These are phyloP conservation scores for Coleophora deauratella DNA, from an alignment of 2,888 invertebrate genomes.

Conservation along the genomic window DNA sequence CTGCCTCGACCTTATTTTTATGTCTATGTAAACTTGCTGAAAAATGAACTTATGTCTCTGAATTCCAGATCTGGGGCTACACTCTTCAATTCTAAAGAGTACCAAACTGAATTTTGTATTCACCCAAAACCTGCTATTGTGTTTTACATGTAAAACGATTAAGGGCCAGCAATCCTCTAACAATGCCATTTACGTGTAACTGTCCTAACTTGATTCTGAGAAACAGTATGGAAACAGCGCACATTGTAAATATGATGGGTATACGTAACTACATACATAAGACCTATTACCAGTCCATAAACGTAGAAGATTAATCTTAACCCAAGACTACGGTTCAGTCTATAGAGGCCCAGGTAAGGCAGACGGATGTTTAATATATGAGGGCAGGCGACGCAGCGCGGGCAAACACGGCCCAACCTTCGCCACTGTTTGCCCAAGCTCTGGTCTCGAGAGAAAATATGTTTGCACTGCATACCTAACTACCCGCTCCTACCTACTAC, in stretches of 20 bases:
- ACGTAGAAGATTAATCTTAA: conserved; percentile 17
- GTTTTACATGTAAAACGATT: too few species aligned
- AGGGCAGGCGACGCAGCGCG: conserved; percentile 67
- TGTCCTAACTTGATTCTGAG: too few species aligned
- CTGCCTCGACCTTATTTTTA: conserved; percentile 73
- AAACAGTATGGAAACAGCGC: too few species aligned
- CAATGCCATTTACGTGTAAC: too few species aligned
- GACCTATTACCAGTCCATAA: background rate
- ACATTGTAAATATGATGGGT: too few species aligned
- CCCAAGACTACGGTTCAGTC: conserved; percentile 19
- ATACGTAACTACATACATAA: too few species aligned
- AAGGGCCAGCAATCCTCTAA: background rate
- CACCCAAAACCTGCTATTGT: too few species aligned
- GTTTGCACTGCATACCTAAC: conserved; percentile 69
- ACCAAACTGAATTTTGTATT: too few species aligned
- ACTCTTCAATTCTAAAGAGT: too few species aligned
- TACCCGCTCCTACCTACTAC: conserved; percentile 35
- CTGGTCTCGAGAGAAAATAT: conserved; percentile 72
- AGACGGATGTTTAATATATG: conserved; percentile 68
- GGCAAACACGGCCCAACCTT: conserved; percentile 65
- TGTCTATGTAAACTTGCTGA: conserved; percentile 69
- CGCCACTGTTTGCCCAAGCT: conserved; percentile 65
- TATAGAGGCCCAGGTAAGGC: conserved; percentile 47
- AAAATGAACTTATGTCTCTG: conserved; percentile 67
- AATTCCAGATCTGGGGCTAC: too few species aligned